phyloP scores from a whole-genome alignment of 2,888 invertebrate species.

The Spisula subtruncata region DNA sequence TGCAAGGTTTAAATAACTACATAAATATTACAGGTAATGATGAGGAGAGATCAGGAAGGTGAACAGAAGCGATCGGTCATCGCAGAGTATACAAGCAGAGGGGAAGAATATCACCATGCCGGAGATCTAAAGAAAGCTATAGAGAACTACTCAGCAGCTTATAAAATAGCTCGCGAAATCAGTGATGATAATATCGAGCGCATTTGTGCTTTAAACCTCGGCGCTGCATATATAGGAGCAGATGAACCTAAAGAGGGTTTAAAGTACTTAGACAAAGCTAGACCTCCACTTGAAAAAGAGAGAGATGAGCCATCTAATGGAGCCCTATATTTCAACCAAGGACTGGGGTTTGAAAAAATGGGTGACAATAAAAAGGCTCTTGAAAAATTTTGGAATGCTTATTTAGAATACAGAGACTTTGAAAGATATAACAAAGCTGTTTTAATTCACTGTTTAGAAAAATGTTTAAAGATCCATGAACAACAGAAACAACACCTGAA shows the following conservation, averaged over 20 bases:
- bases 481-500: conserved; percentile 30
- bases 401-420: conserved; percentile 74
- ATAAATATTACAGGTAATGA: not conserved
- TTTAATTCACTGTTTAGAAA: conserved; percentile 74
- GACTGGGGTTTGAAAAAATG: conserved; percentile 80
- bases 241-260: conserved; percentile 77
- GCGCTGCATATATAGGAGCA: conserved; percentile 80
- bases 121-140: conserved; percentile 65
- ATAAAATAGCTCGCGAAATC: conserved; percentile 71
- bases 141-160: conserved; percentile 71
- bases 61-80: not conserved
- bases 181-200: conserved; percentile 76
- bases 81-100: conserved; percentile 22
- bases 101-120: conserved; percentile 23
- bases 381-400: conserved; percentile 77
- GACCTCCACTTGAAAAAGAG: conserved; percentile 74
- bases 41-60: not conserved
- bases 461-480: conserved; percentile 63
- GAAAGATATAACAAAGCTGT: conserved; percentile 73
- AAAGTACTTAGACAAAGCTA: conserved; percentile 75
- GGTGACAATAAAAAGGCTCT: conserved; percentile 73
- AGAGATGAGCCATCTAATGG: conserved; percentile 80
- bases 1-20: not conserved
- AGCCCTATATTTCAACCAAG: conserved; percentile 85
- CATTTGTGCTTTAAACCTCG: conserved; percentile 85